phyloP scores from a whole-genome alignment of 2,113 vertebrate genomes.

The Rhizomys pruinosus region DNA sequence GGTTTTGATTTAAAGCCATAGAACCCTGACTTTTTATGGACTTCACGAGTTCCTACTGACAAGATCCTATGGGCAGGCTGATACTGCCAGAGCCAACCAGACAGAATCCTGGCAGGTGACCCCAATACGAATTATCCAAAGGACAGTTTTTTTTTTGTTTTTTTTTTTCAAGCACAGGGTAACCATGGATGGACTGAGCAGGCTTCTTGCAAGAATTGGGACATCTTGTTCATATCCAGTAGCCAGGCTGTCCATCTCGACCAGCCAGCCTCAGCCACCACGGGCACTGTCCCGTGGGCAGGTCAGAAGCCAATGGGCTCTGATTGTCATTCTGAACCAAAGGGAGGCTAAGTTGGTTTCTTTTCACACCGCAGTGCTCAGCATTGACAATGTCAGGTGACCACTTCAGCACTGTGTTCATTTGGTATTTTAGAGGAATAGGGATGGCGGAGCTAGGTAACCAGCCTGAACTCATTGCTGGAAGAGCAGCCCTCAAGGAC shows the following conservation, averaged over 20 bases:
- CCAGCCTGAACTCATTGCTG: not conserved
- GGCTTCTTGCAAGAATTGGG: not conserved
- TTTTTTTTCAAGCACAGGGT: not conserved
- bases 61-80: not conserved
- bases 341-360: slow-evolving; percentile 21
- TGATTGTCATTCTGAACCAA: not conserved
- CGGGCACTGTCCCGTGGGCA: not conserved
- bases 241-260: not conserved
- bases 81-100: not conserved
- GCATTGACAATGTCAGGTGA: not conserved
- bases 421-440: not conserved
- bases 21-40: not conserved
- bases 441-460: not conserved
- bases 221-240: not conserved
- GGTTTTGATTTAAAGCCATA: not conserved
- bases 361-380: not conserved
- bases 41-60: not conserved
- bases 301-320: not conserved
- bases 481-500: not conserved
- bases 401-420: not conserved
- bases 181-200: not conserved
- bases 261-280: not conserved
- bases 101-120: not conserved
- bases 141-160: not conserved
- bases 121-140: rapidly evolving